Evolutionary conservation across 2,113 vertebrate genomes (phyloP), one percentile per base, ranked within the genome.

Genomic region (Caracal caracal): DNA sequence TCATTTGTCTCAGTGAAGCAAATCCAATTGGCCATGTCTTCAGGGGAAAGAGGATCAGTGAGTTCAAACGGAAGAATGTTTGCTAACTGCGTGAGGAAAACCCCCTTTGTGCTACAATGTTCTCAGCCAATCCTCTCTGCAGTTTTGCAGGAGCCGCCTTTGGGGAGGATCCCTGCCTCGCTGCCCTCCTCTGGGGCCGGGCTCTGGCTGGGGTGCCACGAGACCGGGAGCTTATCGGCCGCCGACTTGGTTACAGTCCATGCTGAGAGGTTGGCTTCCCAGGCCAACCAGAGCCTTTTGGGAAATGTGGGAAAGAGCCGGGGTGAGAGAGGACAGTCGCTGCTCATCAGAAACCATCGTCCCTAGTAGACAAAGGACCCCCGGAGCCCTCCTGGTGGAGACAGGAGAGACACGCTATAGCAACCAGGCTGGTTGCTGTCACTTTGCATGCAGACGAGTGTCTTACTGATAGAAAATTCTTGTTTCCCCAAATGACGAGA

Each of bases 261-360:
- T 0, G 0, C 61, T 8, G 10, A 71, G 20, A 82, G 73, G 51
- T 66, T 49, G 97, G 3, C 59, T 56, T 47, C 35, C 22, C 26
- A 65, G 68, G 37, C 0, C 20, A 51, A 30, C 1, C 2, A 15
- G 2, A 33, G 79, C 81, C 71, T 89, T 78, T 12, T 11, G 35
- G 43, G 30, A 66, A 26, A 65, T 24, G 33, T 35, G 80, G 59
- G 4, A 28, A 88, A 66, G 63, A 75, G 51, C 24, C 2, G 1
- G 13, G 1, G 3, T 61, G n/a, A 51, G 80, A 1, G 15, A 26
- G 24, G 10, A 5, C 35, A 49, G 51, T 22, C 20, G 7, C 5
- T 0, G 1, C 19, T 40, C 9, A 8, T 10, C 12, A 0, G 0
- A 19, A 53, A 13, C 79, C 35, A 3, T 2, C 2, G 1, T 61